These are phyloP conservation scores for Tauraco hartlaubi DNA, from an alignment of 2,797 vertebrate genomes.

Conservation along the genomic window DNA sequence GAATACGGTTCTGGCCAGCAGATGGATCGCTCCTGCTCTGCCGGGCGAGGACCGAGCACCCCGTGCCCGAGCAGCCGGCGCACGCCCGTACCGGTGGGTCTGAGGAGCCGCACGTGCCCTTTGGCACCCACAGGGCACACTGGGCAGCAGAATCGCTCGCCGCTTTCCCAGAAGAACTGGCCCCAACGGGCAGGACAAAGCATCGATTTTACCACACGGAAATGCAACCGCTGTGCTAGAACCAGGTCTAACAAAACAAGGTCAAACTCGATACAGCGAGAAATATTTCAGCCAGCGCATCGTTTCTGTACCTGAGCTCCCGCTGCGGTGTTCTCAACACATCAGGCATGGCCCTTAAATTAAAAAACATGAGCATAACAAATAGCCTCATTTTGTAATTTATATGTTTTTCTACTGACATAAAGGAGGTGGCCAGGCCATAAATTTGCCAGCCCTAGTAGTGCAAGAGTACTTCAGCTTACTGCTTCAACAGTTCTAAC, in stretches of 20 bases:
- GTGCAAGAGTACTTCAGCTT: background rate
- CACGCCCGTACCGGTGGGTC: background rate
- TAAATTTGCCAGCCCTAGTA: background rate
- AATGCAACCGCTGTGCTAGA: background rate
- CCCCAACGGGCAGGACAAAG: background rate
- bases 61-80: too few species aligned
- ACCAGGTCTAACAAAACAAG: background rate
- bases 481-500: accelerated
- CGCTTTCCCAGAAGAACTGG: background rate
- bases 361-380: background rate
- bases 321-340: background rate
- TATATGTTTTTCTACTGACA: background rate
- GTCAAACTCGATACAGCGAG: background rate
- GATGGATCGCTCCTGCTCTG: background rate
- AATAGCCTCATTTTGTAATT: background rate
- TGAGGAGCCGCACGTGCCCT: background rate
- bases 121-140: accelerated
- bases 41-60: accelerated
- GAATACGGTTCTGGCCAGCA: too few species aligned
- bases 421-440: background rate
- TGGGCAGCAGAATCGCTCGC: background rate
- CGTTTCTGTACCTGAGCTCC: background rate
- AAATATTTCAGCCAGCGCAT: background rate
- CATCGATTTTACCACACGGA: background rate
- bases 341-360: background rate